Percentiles rank a stretch among this genome's conserved stretches.
These are phyloP conservation scores for Eupeodes latifasciatus DNA, from an alignment of 2,888 invertebrate genomes.

Conservation along the genomic window DNA sequence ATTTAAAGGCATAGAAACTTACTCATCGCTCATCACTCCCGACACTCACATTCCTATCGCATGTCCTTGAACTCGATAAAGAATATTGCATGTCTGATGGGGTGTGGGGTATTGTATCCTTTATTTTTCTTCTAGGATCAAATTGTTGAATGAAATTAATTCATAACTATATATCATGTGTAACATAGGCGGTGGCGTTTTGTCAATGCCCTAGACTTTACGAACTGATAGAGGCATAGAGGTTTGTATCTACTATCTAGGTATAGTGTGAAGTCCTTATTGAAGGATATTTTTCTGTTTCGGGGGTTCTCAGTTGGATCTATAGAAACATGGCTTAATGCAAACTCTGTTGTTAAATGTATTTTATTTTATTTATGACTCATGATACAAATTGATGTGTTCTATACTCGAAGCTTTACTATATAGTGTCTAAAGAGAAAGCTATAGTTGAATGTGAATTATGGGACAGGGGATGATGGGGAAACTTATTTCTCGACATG, in stretches of 20 bases:
- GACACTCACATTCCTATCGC: slow-evolving; percentile 50
- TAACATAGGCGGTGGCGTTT: slow-evolving; percentile 45
- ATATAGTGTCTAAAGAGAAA: too few relatives aligned
- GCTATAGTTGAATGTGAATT: slow-evolving; percentile 35
- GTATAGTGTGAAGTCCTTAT: slow-evolving; percentile 61
- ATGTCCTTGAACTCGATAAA: slow-evolving; percentile 71
- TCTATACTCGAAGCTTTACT: background rate
- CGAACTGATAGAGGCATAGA: background rate
- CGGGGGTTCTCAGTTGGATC: slow-evolving; percentile 18
- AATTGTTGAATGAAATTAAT: slow-evolving; percentile 65
- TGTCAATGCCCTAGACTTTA: slow-evolving; percentile 12
- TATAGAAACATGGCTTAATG: slow-evolving; percentile 6
- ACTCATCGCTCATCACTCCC: background rate
- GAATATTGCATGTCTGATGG: slow-evolving; percentile 60
- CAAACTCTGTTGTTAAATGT: background rate
- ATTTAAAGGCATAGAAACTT: background rate
- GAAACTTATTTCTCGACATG: slow-evolving; percentile 41
- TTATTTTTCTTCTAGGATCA: background rate
- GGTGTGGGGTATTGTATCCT: background rate
- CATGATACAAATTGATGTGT: slow-evolving; percentile 40
- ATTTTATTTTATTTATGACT: slow-evolving; percentile 39
- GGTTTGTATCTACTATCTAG: too few relatives aligned
- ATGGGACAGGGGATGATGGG: slow-evolving; percentile 10
- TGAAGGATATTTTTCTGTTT: slow-evolving; percentile 54
- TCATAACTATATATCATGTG: slow-evolving; percentile 3